phyloP scores from a whole-genome alignment of 2,797 vertebrate species.

The Cynopterus sphinx region DNA sequence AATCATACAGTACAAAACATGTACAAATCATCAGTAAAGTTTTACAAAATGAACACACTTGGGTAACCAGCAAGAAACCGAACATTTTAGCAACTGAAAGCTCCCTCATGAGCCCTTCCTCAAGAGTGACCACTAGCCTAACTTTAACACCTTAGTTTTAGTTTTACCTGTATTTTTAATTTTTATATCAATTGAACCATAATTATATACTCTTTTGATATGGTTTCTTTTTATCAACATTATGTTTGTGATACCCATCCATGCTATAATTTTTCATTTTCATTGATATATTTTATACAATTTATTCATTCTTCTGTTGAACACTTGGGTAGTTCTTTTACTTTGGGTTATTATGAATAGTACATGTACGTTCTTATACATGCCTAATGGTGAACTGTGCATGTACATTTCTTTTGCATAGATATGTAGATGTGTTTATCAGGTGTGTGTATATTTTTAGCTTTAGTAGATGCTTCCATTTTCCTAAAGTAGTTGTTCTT shows the following conservation, averaged over 20 bases:
- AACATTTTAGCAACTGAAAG: background rate
- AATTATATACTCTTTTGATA: background rate
- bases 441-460: background rate
- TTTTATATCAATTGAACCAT: background rate
- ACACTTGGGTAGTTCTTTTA: background rate
- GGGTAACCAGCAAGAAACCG: background rate
- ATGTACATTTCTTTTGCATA: background rate
- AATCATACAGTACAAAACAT: background rate
- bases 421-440: background rate
- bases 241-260: background rate
- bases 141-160: background rate
- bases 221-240: background rate
- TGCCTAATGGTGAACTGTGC: background rate
- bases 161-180: background rate
- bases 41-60: background rate
- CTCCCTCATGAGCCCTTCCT: background rate
- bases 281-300: background rate
- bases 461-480: background rate
- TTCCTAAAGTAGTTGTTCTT: background rate
- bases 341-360: background rate
- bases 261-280: background rate
- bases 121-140: background rate
- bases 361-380: background rate
- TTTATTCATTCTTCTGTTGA: background rate
- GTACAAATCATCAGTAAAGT: background rate